Evolutionary conservation across 2,888 invertebrate species (phyloP).

Genomic region (Acleris cristana): DNA sequence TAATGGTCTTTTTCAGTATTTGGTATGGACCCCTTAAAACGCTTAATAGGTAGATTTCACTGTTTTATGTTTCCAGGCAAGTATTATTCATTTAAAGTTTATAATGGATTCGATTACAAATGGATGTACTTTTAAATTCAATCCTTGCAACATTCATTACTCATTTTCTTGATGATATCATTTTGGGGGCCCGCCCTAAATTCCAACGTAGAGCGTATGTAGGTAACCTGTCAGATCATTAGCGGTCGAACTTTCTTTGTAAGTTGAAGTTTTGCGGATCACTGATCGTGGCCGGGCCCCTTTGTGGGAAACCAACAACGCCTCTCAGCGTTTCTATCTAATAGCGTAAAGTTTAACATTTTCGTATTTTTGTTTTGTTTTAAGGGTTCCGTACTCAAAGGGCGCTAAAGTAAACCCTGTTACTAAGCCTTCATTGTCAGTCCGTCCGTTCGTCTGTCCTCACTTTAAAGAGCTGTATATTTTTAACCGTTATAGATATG

Average conservation of each 20-base stretch:
- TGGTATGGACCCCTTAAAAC: not conserved
- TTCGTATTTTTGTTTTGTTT: too few relatives aligned
- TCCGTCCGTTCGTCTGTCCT: too few relatives aligned
- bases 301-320: not conserved
- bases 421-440: too few relatives aligned
- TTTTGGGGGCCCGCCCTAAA: constrained; percentile 10
- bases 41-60: not conserved
- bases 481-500: too few relatives aligned
- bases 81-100: too few relatives aligned
- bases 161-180: not conserved
- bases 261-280: constrained; percentile 13
- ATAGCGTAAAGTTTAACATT: too few relatives aligned
- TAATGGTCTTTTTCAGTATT: too few relatives aligned
- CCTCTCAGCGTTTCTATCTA: not conserved
- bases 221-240: constrained; percentile 12
- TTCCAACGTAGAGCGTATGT: constrained; percentile 13
- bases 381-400: too few relatives aligned
- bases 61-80: not conserved
- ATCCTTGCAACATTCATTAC: not conserved
- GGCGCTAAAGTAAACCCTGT: too few relatives aligned
- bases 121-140: too few relatives aligned
- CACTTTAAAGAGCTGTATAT: too few relatives aligned
- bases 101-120: too few relatives aligned
- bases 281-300: constrained; percentile 5
- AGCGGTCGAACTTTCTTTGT: constrained; percentile 13